Evolutionary conservation across 2,797 vertebrate genomes (phyloP), one percentile per base, ranked within the genome.

Genomic region (Pantherophis vulpinus): DNA sequence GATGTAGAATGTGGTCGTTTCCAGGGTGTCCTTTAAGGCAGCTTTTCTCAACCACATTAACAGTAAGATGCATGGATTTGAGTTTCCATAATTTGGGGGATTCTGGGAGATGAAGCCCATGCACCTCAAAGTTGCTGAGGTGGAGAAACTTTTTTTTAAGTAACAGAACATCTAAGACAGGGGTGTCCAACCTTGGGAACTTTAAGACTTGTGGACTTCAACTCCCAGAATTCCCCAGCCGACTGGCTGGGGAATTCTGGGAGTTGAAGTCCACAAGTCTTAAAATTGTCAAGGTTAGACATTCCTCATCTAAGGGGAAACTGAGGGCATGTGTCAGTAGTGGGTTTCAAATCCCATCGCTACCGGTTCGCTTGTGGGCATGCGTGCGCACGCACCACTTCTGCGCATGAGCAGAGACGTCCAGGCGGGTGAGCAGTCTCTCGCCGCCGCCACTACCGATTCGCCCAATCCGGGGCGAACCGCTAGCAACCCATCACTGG

Each of bases 11-110:
- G n/a, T 93, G 92, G 91, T 58, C 90, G 89, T 66, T 83, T 95
- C 70, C 92, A 92, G 94, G 88, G 83, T 92, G 87, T 95, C 94
- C 94, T 91, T 83, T 47, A 47, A 47, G 37, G 20, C 37, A 83
- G 37, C 20, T 23, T 83, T 83, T 25, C 74, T 83, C 74, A 25
- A 42, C 37, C 37, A 42, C 37, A 25, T 5, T 23, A 42, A 25
- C 74, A 47, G 23, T 47, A 83, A 83, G 74, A 23, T 83, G 74
- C 20, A 12, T 25, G 1, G 74, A 83, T 47, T 79, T 42, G 16
- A 74, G 14, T n/a, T 20, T 37, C 70, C 32, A 74, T 7, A 79
- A 42, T 20, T 79, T 79, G 8, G 16, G 70, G 70, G 0, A 42
- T 79, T 79, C 18, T 42, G 70, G 32, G 18, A 42, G 18, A 20